Base-by-base conservation (phyloP, 2,113 vertebrate genomes). In the Petromus typicus region DNA sequence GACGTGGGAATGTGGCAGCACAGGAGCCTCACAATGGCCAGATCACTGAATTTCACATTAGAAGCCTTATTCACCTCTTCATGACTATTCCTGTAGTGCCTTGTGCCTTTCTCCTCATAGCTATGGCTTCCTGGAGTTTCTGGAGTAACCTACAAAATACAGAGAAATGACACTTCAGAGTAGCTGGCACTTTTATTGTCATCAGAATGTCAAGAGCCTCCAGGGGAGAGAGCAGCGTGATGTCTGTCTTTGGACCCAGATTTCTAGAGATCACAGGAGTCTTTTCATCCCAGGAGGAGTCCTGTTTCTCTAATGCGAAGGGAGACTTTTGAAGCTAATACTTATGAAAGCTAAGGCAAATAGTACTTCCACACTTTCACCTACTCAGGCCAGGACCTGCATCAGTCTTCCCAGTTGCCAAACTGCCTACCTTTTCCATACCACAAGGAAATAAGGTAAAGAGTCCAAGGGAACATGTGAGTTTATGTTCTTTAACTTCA, bases 121-220 rank as follows among this genome's bases (percentile, higher is more conserved):
- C 59, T 63, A 56, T 61, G 20, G 5, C 75, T 5, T 73, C 27
- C 51, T 40, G 6, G n/a, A 54, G n/a, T 96, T 93, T 75, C 45
- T 40, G 89, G 84, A 96, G 23, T 63, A 76, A 82, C 43, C 48
- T 83, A 64, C 34, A 51, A 59, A 83, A 93, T 64, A n/a, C 34
- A 84, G 40, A 89, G 73, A 69, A 79, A 86, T 64, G 45, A 5
- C 27, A 40, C 67, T 83, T 73, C 2, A 37, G 57, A 64, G 9
- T 59, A 91, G 86, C 32, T n/a, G n/a, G n/a, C 17, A 43, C 40
- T 54, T 84, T 93, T 79, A 43, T 71, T 93, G 16, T 78, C 27
- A 78, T 59, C 27, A 84, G 51, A 20, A 69, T 91, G 27, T 66
- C 67, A 91, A 56, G 82, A 90, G 59, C 22, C 56, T 84, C 59